These are phyloP conservation scores for Erithacus rubecula DNA, from an alignment of 2,797 vertebrate genomes.

Conservation along the genomic window DNA sequence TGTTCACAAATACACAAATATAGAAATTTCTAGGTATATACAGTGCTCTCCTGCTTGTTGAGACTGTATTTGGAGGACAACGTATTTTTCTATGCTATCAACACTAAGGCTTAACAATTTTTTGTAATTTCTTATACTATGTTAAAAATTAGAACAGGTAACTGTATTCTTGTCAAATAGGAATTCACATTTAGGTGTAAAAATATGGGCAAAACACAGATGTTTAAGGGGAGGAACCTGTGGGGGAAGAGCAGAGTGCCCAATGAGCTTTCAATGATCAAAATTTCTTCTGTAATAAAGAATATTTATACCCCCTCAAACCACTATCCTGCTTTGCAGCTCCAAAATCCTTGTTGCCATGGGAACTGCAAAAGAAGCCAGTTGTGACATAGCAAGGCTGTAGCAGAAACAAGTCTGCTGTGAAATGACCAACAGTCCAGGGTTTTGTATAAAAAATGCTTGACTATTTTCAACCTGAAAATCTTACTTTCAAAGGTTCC, in stretches of 20 bases:
- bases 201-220: not conserved
- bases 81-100: not conserved
- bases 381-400: conserved; percentile 62
- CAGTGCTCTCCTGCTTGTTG: not conserved
- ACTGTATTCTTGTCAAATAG: not conserved
- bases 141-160: conserved; percentile 8
- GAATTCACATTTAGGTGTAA: not conserved
- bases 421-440: conserved; percentile 60
- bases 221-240: not conserved
- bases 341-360: conserved; percentile 78
- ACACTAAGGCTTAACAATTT: not conserved
- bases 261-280: conserved; percentile 42
- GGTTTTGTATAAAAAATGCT: conserved; percentile 21
- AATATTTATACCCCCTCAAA: conserved; percentile 54
- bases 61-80: not conserved
- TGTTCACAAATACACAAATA: not conserved
- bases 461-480: conserved; percentile 53
- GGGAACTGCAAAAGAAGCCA: conserved; percentile 72
- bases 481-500: conserved; percentile 11
- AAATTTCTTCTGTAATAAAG: conserved; percentile 44
- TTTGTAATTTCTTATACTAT: not conserved
- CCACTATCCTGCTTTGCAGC: conserved; percentile 61
- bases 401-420: conserved; percentile 71
- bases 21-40: not conserved
- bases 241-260: not conserved